These are phyloP conservation scores for Octomys mimax DNA, from an alignment of 2,797 vertebrate genomes.

Conservation along the genomic window DNA sequence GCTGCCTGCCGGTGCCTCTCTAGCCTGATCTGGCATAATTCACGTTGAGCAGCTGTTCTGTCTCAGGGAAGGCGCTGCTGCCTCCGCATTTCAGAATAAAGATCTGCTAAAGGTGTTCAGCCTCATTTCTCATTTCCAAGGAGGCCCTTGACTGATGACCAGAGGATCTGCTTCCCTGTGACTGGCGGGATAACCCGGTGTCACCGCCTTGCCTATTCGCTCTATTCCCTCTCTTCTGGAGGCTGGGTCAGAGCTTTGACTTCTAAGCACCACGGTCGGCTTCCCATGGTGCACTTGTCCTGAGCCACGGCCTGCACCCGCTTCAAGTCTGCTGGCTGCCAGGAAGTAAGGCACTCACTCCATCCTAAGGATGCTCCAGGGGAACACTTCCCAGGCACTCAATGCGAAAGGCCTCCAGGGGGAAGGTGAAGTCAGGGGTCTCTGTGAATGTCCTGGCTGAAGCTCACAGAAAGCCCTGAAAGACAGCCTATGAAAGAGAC, in stretches of 20 bases:
- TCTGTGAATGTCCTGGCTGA: background rate
- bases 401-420: background rate
- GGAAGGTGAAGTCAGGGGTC: background rate
- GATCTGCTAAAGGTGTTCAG: constrained; percentile 72
- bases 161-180: constrained; percentile 54
- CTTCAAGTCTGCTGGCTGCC: background rate
- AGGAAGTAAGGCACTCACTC: background rate
- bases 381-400: background rate
- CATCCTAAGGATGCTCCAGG: background rate
- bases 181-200: constrained; percentile 11
- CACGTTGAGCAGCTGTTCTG: constrained; percentile 18
- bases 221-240: background rate
- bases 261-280: background rate
- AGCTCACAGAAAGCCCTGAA: background rate
- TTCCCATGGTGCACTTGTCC: background rate
- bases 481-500: background rate
- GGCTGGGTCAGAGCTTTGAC: background rate
- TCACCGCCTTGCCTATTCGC: background rate
- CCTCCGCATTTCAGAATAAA: constrained; percentile 71
- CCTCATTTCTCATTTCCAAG: constrained; percentile 69
- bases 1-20: constrained; percentile 11
- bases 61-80: background rate
- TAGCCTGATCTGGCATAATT: constrained; percentile 25
- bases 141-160: constrained; percentile 76
- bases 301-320: background rate